phyloP scores from a whole-genome alignment of 1,140 invertebrate species.

The Bombus waltoni region DNA sequence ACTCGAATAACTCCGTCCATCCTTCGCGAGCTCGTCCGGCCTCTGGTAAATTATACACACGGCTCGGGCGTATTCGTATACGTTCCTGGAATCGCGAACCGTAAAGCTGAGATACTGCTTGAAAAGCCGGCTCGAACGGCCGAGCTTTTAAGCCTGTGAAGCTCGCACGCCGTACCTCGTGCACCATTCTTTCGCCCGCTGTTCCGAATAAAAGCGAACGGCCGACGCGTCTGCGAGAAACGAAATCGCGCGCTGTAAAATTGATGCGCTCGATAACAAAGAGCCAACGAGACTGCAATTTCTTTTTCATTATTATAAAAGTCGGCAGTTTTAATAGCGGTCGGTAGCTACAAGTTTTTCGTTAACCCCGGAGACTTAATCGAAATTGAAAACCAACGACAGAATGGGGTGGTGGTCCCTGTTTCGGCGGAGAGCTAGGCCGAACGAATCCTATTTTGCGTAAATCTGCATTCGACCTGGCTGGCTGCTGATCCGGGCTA shows the following conservation, averaged over 20 bases:
- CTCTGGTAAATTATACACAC: conserved; percentile 31
- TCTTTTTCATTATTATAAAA: not conserved
- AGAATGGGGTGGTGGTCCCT: too few species aligned
- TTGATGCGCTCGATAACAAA: not conserved
- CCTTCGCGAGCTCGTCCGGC: not conserved
- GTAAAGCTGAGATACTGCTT: conserved; percentile 23
- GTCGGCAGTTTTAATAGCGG: not conserved
- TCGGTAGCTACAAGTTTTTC: not conserved
- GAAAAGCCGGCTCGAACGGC: conserved; percentile 3
- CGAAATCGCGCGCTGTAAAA: not conserved
- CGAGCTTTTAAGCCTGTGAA: conserved; percentile 20
- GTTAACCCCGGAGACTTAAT: not conserved
- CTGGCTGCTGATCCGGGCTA: conserved; percentile 42
- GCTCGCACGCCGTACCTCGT: not conserved
- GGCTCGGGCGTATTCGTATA: not conserved
- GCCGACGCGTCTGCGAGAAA: not conserved
- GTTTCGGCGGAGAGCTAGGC: not conserved
- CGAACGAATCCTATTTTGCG: conserved; percentile 72
- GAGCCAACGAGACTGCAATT: too few species aligned
- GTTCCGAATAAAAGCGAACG: not conserved
- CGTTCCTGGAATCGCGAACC: conserved; percentile 17
- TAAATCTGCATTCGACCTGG: conserved; percentile 76
- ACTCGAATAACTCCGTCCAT: conserved; percentile 36
- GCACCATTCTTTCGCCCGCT: not conserved
- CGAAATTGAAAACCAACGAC: not conserved